A percentile compares a stretch with the other conserved stretches of the same genome.
These are phyloP conservation scores for Bombus waltoni DNA, from an alignment of 1,140 invertebrate genomes.

Conservation along the genomic window DNA sequence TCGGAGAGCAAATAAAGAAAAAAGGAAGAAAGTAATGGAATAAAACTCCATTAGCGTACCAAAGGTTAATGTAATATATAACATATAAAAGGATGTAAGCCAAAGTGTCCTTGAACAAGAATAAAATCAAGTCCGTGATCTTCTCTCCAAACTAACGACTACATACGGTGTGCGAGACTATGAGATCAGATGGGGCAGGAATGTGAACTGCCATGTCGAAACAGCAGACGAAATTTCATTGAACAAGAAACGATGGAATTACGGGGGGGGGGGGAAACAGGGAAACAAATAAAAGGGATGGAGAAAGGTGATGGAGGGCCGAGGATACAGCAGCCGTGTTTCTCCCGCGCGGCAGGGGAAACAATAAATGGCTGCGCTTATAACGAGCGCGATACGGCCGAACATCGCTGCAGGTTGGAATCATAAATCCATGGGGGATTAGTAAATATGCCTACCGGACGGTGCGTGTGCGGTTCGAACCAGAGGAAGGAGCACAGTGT, in stretches of 20 bases:
- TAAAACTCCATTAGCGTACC: too few relatives aligned
- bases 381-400: constrained; percentile 37
- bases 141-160: too few relatives aligned
- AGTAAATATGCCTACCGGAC: constrained; percentile 42
- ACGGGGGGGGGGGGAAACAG: neutral
- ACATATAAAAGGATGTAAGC: too few relatives aligned
- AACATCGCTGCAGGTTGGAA: constrained; percentile 28
- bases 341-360: neutral
- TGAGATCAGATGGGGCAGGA: neutral
- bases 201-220: neutral
- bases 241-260: neutral
- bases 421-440: constrained; percentile 48
- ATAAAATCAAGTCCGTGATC: too few relatives aligned
- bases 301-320: constrained; percentile 2
- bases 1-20: too few relatives aligned
- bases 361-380: constrained; percentile 47
- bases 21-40: too few relatives aligned
- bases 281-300: neutral
- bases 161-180: neutral
- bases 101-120: too few relatives aligned
- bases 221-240: neutral
- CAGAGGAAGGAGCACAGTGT: neutral
- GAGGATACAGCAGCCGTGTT: neutral
- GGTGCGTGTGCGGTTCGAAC: constrained; percentile 8
- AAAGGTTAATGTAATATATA: too few relatives aligned